Evolutionary conservation across 2,113 vertebrate species (phyloP).

Genomic region (Henicopernis longicauda): DNA sequence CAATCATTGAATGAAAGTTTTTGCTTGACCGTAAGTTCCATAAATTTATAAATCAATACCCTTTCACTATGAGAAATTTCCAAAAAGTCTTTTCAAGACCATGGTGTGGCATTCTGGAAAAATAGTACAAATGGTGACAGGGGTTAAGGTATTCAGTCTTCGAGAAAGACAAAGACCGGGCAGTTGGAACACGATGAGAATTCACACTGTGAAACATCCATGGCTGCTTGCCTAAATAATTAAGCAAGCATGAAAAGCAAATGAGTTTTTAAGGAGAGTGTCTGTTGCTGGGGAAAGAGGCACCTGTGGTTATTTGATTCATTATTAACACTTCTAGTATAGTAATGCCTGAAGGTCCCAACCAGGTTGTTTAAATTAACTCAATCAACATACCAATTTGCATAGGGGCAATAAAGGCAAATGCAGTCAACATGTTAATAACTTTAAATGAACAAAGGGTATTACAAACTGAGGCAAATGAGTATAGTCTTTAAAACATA

Average conservation of each 20-base stretch:
- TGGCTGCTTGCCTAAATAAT: slow-evolving; percentile 67
- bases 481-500: neutral
- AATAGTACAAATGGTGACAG: neutral
- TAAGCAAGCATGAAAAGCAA: slow-evolving; percentile 67
- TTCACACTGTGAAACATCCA: slow-evolving; percentile 54
- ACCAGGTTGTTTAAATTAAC: slow-evolving; percentile 65
- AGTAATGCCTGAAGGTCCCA: slow-evolving; percentile 54
- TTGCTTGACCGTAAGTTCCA: neutral
- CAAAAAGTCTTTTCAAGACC: neutral
- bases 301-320: slow-evolving; percentile 67
- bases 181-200: slow-evolving; percentile 27
- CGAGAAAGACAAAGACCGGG: neutral
- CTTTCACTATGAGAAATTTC: neutral
- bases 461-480: slow-evolving; percentile 4
- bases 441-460: slow-evolving; percentile 28
- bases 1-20: neutral
- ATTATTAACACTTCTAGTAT: slow-evolving; percentile 60
- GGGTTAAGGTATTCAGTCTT: neutral
- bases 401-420: slow-evolving; percentile 61
- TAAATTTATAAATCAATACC: neutral
- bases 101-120: neutral
- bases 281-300: slow-evolving; percentile 63
- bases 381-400: slow-evolving; percentile 56
- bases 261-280: slow-evolving; percentile 66
- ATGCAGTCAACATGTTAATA: slow-evolving; percentile 37